A percentile compares a stretch with the other conserved stretches of the same genome.
These are phyloP conservation scores for Tenebrosternarchus preto DNA, from an alignment of 2,113 vertebrate genomes.

Conservation along the genomic window DNA sequence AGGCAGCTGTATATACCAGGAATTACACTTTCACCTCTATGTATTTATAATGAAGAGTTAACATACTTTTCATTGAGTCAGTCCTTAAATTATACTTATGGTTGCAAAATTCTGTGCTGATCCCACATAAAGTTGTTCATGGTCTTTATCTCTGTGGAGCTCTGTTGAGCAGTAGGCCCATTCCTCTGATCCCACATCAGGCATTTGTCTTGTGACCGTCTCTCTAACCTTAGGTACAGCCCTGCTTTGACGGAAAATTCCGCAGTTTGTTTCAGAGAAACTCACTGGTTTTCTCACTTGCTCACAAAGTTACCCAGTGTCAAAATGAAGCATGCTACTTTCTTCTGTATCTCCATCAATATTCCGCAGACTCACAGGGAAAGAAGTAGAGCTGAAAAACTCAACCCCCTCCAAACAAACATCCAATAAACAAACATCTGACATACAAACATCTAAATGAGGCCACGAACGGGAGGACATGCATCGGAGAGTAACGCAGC, in stretches of 20 bases:
- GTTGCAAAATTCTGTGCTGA: not conserved
- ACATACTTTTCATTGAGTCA: not conserved
- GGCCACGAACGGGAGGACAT: conserved; percentile 4
- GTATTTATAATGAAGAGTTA: not conserved
- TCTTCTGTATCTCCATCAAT: too few relatives aligned
- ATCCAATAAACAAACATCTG: not conserved
- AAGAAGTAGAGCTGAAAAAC: not conserved
- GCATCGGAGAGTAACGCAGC: not conserved
- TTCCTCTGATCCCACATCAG: conserved; percentile 1
- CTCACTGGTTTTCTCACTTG: not conserved
- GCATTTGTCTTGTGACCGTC: conserved; percentile 65
- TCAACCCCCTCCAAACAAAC: too few relatives aligned
- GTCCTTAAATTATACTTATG: not conserved
- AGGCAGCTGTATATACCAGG: too few relatives aligned
- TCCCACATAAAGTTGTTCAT: not conserved
- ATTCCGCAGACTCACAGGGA: too few relatives aligned
- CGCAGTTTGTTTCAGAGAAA: conserved; percentile 31
- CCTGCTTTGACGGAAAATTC: conserved; percentile 49
- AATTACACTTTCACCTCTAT: not conserved
- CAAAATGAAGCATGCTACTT: not conserved
- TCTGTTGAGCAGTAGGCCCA: not conserved
- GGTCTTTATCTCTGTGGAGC: conserved; percentile 13
- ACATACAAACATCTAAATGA: not conserved
- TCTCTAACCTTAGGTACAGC: conserved; percentile 59
- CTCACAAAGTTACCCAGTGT: conserved; percentile 31